Percentiles rank a stretch among this genome's conserved stretches.
These are phyloP conservation scores for Zaprionus africanus DNA, from an alignment of 1,140 invertebrate species.

Conservation along the genomic window DNA sequence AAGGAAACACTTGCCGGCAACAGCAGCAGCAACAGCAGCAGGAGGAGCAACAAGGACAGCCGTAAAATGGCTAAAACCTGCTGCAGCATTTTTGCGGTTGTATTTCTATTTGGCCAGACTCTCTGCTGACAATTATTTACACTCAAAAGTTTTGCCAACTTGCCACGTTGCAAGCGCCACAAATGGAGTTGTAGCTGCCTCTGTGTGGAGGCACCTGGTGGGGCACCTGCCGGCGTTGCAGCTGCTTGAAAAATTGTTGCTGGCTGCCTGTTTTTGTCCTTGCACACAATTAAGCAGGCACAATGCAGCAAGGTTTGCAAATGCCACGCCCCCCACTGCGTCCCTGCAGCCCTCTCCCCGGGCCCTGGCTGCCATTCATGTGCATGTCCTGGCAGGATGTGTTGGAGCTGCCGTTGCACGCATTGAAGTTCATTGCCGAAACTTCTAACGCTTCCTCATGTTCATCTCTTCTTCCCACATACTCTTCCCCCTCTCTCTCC, in stretches of 20 bases:
- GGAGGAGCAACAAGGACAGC: conserved; percentile 6
- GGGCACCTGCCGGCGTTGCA: too few relatives aligned
- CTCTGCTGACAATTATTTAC: conserved; percentile 74
- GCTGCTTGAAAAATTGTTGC: too few relatives aligned
- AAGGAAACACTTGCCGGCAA: conserved; percentile 39
- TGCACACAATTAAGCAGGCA: conserved; percentile 80
- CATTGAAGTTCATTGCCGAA: conserved; percentile 77
- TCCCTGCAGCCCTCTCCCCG: neutral
- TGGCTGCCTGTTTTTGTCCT: conserved; percentile 57
- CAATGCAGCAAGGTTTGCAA: conserved; percentile 64
- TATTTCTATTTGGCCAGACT: conserved; percentile 47
- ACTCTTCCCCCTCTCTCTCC: neutral
- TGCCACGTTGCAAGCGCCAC: conserved; percentile 42
- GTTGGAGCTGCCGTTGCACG: conserved; percentile 50
- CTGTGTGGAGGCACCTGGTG: neutral
- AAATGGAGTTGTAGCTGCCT: conserved; percentile 64
- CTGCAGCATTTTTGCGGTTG: conserved; percentile 69
- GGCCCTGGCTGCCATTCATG: conserved; percentile 26
- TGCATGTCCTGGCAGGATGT: conserved; percentile 62
- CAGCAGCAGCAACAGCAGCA: conserved; percentile 7
- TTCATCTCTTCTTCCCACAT: too few relatives aligned
- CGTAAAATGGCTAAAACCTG: conserved; percentile 32
- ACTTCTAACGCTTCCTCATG: conserved; percentile 39
- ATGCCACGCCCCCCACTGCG: conserved; percentile 32
- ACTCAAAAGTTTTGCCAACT: conserved; percentile 75